Evolutionary conservation across 2,797 vertebrate species (phyloP).

Genomic region (Oryzias dopingdopingensis): DNA sequence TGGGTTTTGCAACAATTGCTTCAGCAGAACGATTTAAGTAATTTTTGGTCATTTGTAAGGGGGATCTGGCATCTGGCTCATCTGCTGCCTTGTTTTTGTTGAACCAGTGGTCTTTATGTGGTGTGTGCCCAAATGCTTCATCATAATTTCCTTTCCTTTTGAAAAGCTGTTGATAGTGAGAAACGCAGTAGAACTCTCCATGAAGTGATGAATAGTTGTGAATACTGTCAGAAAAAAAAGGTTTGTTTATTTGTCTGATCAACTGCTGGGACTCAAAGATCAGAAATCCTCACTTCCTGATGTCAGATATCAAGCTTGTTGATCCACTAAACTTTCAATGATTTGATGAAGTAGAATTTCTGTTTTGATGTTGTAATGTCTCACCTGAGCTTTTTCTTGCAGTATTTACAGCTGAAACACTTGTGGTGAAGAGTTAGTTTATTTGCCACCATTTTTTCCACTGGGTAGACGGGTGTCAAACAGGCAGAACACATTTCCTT

Average conservation of each 20-base stretch:
- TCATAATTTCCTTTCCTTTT: constrained; percentile 78
- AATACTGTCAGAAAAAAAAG: constrained; percentile 76
- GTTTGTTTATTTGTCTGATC: constrained; percentile 1
- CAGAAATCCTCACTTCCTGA: neutral
- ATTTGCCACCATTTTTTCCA: constrained; percentile 79
- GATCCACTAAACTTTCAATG: neutral
- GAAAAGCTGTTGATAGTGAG: constrained; percentile 82
- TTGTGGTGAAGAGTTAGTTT: constrained; percentile 76
- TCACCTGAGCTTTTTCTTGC: constrained; percentile 86
- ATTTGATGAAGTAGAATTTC: neutral
- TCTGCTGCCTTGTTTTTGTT: constrained; percentile 51
- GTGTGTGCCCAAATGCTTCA: constrained; percentile 77
- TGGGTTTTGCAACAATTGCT: constrained; percentile 15
- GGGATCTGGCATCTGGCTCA: constrained; percentile 41
- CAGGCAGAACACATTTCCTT: constrained; percentile 82
- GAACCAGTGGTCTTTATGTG: constrained; percentile 79
- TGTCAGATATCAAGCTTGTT: no score
- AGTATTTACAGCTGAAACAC: constrained; percentile 87
- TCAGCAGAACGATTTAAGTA: constrained; percentile 12
- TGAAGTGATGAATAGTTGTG: constrained; percentile 80
- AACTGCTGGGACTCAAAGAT: neutral
- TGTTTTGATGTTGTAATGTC: constrained; percentile 31
- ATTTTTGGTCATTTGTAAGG: constrained; percentile 31
- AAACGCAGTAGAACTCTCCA: constrained; percentile 82
- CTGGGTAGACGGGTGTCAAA: constrained; percentile 77